These are phyloP conservation scores for Pangasianodon hypophthalmus DNA, from an alignment of 2,113 vertebrate genomes.

Conservation along the genomic window DNA sequence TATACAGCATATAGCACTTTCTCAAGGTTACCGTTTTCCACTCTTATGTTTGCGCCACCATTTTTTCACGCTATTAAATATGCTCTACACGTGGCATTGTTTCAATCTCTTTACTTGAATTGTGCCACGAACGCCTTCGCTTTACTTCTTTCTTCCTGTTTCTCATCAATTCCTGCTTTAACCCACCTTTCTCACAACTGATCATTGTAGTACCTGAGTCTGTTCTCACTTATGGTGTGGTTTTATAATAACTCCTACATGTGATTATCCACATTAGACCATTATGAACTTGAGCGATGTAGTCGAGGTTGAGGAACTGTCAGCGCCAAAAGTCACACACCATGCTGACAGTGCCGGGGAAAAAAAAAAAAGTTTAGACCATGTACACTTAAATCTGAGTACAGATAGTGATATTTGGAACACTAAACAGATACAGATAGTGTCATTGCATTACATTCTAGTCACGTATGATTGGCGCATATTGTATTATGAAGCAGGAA, in stretches of 20 bases:
- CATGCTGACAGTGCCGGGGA: not conserved
- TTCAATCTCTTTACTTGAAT: not conserved
- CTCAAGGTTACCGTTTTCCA: not conserved
- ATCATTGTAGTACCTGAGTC: not conserved
- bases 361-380: not conserved
- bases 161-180: not conserved
- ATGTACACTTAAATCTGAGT: too few relatives aligned
- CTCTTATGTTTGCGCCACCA: not conserved
- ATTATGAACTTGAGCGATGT: not conserved
- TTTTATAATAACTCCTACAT: not conserved
- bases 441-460: not conserved
- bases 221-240: not conserved
- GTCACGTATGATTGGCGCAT: not conserved
- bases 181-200: not conserved
- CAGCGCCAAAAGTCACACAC: not conserved
- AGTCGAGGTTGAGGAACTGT: not conserved
- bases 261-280: not conserved
- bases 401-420: too few relatives aligned
- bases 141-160: not conserved
- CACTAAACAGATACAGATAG: not conserved
- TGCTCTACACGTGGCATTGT: not conserved
- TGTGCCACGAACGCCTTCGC: not conserved
- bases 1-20: not conserved
- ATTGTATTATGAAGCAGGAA: not conserved
- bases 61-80: not conserved